Percentiles rank a stretch among this genome's conserved stretches.
Conservation (phyloP, 2,888 invertebrate species). For the Drosophila paracracens region DNA sequence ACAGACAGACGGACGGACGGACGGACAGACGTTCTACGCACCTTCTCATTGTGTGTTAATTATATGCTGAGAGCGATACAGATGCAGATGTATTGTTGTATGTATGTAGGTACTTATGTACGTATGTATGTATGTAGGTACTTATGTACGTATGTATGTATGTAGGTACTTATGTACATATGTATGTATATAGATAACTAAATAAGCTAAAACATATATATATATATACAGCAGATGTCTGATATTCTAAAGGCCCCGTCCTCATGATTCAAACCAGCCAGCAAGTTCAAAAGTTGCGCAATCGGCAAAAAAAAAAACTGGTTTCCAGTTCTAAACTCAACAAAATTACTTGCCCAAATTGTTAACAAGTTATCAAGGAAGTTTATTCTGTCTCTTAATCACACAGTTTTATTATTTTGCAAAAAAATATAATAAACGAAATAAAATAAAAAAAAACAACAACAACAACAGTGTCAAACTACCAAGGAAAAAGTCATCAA, state of each 20-base stretch:
- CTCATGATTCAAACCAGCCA: conserved; percentile 34
- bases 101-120: not conserved
- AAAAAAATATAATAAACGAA: conserved; percentile 28
- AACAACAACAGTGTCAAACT: conserved; percentile 28
- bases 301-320: conserved; percentile 55
- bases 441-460: not conserved
- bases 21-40: conserved; percentile 54
- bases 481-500: conserved; percentile 78
- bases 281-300: conserved; percentile 70
- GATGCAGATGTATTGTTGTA: conserved; percentile 14
- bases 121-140: conserved; percentile 7
- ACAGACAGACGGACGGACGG: conserved; percentile 4
- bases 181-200: conserved; percentile 34
- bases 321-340: conserved; percentile 67
- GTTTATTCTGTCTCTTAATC: conserved; percentile 55
- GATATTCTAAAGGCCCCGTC: conserved; percentile 19
- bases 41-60: conserved; percentile 78
- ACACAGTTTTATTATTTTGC: conserved; percentile 43
- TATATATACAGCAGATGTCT: conserved; percentile 39
- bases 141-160: not conserved
- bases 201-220: conserved; percentile 35
- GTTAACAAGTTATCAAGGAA: conserved; percentile 79
- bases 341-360: conserved; percentile 68
- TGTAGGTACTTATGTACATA: not conserved
- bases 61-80: conserved; percentile 43